These are phyloP conservation scores for Mico argentatus DNA, from an alignment of 2,797 vertebrate genomes.

Conservation along the genomic window DNA sequence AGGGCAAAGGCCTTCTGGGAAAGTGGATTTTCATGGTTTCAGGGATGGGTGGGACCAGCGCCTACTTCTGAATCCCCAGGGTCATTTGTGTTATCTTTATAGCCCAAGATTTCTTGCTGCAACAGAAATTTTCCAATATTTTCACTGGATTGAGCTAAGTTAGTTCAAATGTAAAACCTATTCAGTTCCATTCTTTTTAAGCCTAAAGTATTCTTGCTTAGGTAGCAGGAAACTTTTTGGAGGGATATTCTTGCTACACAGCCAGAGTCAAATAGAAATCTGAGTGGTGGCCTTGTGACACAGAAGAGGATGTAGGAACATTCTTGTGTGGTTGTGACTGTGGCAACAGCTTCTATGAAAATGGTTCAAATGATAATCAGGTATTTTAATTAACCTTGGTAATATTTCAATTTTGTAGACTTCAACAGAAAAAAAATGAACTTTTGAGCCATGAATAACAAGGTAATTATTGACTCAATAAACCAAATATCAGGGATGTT, in stretches of 20 bases:
- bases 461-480: not conserved
- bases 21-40: not conserved
- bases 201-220: not conserved
- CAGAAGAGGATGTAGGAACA: not conserved
- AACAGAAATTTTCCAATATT: not conserved
- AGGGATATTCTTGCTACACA: not conserved
- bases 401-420: not conserved
- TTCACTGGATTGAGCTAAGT: not conserved
- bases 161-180: not conserved
- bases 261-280: not conserved
- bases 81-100: not conserved
- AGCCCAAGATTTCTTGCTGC: not conserved
- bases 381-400: not conserved
- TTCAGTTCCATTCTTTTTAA: not conserved
- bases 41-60: not conserved
- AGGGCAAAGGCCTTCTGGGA: conserved; percentile 24
- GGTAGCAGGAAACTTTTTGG: not conserved
- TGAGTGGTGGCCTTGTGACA: not conserved
- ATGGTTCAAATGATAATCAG: not conserved
- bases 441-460: conserved; percentile 21
- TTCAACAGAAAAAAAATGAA: conserved; percentile 17
- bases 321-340: not conserved
- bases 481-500: not conserved
- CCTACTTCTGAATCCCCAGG: not conserved
- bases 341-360: not conserved